Percentiles rank a stretch among this genome's conserved stretches.
These are phyloP conservation scores for Xestia xanthographa DNA, from an alignment of 2,888 invertebrate genomes.

Conservation along the genomic window DNA sequence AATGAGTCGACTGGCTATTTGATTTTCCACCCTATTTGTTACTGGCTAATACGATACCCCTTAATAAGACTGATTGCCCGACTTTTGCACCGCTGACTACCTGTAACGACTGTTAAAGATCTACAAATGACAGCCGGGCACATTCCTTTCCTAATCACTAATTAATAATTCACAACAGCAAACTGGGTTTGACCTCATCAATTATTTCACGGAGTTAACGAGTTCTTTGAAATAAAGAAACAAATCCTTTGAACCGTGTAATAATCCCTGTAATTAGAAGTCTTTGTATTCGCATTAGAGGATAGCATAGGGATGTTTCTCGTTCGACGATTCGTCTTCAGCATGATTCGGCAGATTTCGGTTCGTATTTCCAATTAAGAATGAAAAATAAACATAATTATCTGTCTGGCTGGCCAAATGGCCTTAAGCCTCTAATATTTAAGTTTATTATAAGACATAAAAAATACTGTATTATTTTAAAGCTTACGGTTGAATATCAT, in stretches of 20 bases:
- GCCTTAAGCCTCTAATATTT: neutral
- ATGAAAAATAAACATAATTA: neutral
- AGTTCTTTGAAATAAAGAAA: conserved; percentile 32
- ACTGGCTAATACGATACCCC: too few species aligned
- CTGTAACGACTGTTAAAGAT: neutral
- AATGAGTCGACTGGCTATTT: too few species aligned
- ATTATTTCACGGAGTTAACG: conserved; percentile 41
- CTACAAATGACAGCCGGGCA: neutral
- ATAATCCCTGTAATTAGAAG: conserved; percentile 36
- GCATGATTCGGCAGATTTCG: neutral
- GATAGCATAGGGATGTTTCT: neutral
- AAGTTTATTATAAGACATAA: too few species aligned
- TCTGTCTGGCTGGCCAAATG: neutral
- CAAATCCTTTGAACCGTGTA: conserved; percentile 42
- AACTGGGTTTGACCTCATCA: conserved; percentile 32
- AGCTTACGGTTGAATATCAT: too few species aligned
- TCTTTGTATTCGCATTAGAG: neutral
- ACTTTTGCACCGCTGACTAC: too few species aligned
- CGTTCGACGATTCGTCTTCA: neutral
- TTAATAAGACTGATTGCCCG: too few species aligned
- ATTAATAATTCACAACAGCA: conserved; percentile 42
- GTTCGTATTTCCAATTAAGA: neutral
- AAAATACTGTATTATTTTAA: too few species aligned
- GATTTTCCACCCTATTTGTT: too few species aligned
- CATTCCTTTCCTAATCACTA: conserved; percentile 10